A percentile compares a stretch with the other conserved stretches of the same genome.
phyloP scores from a whole-genome alignment of 2,797 vertebrate species.

The Cuculus canorus region DNA sequence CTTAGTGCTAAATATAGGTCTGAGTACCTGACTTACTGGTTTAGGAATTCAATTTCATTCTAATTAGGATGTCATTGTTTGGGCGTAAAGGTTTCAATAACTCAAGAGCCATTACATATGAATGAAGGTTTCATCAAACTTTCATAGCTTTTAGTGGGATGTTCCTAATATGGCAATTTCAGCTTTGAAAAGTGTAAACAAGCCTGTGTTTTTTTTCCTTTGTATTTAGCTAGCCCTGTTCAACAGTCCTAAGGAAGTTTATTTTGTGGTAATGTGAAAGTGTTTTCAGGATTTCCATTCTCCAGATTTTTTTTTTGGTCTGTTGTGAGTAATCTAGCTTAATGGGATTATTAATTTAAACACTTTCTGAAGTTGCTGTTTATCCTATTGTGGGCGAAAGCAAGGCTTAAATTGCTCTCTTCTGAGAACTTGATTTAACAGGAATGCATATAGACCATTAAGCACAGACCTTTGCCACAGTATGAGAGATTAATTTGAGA shows the following conservation, averaged over 20 bases:
- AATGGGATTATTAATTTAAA: background rate
- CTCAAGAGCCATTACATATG: background rate
- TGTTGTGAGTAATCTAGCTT: background rate
- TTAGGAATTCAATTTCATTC: background rate
- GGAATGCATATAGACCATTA: background rate
- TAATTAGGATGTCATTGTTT: background rate
- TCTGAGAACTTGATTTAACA: background rate
- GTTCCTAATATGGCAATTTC: background rate
- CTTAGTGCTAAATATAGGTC: background rate
- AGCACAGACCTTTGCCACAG: background rate
- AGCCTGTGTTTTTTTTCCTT: background rate
- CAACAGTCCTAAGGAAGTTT: background rate
- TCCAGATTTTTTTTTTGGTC: background rate
- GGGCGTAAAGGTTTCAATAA: background rate
- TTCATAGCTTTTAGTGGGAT: background rate
- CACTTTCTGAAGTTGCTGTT: background rate
- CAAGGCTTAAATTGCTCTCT: background rate
- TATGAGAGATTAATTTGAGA: background rate
- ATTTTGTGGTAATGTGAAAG: background rate
- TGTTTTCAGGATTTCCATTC: background rate
- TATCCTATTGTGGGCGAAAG: background rate
- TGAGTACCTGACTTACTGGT: background rate
- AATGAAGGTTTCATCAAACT: background rate
- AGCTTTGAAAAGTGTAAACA: background rate
- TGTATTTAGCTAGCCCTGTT: background rate